Base-by-base conservation (phyloP, 2,113 vertebrate species). In the Eptesicus fuscus region DNA sequence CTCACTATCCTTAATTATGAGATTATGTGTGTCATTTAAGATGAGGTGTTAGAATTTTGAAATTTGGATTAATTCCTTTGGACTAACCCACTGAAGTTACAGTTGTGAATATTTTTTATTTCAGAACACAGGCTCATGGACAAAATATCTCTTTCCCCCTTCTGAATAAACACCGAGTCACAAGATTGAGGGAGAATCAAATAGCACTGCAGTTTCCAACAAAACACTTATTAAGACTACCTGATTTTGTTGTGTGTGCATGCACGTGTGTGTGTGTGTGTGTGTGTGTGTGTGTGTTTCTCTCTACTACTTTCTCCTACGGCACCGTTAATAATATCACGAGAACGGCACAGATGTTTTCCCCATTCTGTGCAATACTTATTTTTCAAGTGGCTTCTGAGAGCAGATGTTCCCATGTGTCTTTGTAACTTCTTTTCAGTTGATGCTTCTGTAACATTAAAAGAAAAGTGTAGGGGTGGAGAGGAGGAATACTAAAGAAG, bases 381-480 rank as follows among this genome's bases (percentile, higher is more conserved):
- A 97, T 98, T 98, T 98, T 97, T 98, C 97, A 97, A 98, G 88
- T 97, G 97, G 96, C 90, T 98, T 98, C 98, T 96, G 94, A 97
- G 96, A 98, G 83, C 98, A 98, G 98, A 97, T 98, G 98, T 98
- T 98, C 95, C 96, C 88, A 96, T 93, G 96, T 97, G 91, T 97
- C 93, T 96, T 96, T 93, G 88, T 95, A 96, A 93, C 69, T 94
- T 78, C 65, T 94, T 94, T 94, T 89, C 59, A 74, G 84, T n/a
- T 92, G 80, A 83, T 93, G 82, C 30, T 92, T 96, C 96, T 95
- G 49, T 56, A 93, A 61, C 74, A 83, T 84, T 74, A 76, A 78
- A 92, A 88, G 70, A 56, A 71, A 56, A 80, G 10, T 63, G 5
- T 83, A 59, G 65, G 71, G 40, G 37, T 85, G 16, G 49, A 79